Percentiles rank a stretch among this genome's conserved stretches.
Evolutionary conservation across 1,140 invertebrate genomes (phyloP).

Genomic region (Ptiloglossa arizonensis): DNA sequence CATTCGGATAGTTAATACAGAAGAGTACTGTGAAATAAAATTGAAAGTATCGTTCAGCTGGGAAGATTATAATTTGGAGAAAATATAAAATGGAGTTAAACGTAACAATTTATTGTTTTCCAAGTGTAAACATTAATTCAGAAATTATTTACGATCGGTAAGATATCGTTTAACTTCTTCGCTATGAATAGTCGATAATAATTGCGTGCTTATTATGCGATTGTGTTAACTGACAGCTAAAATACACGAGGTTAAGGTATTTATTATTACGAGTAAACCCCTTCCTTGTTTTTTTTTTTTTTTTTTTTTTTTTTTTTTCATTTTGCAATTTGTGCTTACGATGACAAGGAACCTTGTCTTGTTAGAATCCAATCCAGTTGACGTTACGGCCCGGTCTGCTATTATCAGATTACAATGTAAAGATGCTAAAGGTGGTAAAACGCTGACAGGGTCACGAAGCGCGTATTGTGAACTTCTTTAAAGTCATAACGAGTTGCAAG

Average conservation of each 20-base stretch:
- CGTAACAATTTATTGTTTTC: too few relatives aligned
- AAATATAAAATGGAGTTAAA: too few relatives aligned
- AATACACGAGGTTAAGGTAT: neutral
- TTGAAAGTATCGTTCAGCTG: too few relatives aligned
- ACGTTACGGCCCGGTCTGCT: slow-evolving; percentile 72
- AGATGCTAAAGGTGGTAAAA: slow-evolving; percentile 76
- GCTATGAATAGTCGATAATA: neutral
- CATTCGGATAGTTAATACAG: too few relatives aligned
- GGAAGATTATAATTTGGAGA: too few relatives aligned
- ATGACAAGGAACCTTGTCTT: slow-evolving; percentile 31
- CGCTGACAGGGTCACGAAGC: slow-evolving; percentile 73
- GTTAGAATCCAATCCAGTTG: slow-evolving; percentile 63
- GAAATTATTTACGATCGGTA: too few relatives aligned
- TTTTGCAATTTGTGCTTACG: slow-evolving; percentile 18
- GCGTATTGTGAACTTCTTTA: slow-evolving; percentile 62
- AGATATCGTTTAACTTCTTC: too few relatives aligned
- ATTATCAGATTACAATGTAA: slow-evolving; percentile 76
- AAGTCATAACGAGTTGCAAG: slow-evolving; percentile 74
- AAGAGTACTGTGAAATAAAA: too few relatives aligned
- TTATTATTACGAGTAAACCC: neutral
- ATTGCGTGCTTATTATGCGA: too few relatives aligned
- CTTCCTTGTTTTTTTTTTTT: slow-evolving; percentile 2
- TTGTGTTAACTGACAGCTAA: neutral
- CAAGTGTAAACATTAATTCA: too few relatives aligned
- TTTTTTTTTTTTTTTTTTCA: too few relatives aligned